Evolutionary conservation across 2,797 vertebrate species (phyloP).

Genomic region (Anisognathus igniventris): DNA sequence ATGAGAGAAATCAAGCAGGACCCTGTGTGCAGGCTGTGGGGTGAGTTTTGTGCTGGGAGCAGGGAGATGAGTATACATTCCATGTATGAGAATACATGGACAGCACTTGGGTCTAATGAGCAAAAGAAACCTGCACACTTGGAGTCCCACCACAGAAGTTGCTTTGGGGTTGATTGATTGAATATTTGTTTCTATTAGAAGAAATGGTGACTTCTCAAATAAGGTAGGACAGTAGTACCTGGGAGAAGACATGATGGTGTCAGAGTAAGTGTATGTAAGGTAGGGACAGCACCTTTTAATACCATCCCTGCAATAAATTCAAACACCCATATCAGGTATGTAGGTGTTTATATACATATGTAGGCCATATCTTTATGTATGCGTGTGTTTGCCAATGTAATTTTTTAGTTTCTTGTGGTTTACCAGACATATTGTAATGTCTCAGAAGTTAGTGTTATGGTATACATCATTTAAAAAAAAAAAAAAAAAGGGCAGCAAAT

Average conservation of each 20-base stretch:
- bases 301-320: neutral
- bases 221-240: neutral
- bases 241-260: neutral
- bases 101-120: neutral
- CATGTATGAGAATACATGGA: neutral
- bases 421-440: neutral
- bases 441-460: neutral
- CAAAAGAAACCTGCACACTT: neutral
- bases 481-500: neutral
- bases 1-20: neutral
- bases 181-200: neutral
- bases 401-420: neutral
- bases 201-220: neutral
- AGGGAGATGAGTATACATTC: neutral
- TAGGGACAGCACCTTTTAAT: neutral
- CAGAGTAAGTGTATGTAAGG: neutral
- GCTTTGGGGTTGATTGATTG: neutral
- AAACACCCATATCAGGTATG: fast-evolving
- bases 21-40: neutral
- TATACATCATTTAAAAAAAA: neutral
- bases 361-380: neutral
- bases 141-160: neutral
- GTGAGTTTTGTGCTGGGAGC: neutral
- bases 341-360: no score
- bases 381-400: neutral